Base-by-base conservation (phyloP, 2,888 invertebrate genomes). In the Galerucella nymphaeae region DNA sequence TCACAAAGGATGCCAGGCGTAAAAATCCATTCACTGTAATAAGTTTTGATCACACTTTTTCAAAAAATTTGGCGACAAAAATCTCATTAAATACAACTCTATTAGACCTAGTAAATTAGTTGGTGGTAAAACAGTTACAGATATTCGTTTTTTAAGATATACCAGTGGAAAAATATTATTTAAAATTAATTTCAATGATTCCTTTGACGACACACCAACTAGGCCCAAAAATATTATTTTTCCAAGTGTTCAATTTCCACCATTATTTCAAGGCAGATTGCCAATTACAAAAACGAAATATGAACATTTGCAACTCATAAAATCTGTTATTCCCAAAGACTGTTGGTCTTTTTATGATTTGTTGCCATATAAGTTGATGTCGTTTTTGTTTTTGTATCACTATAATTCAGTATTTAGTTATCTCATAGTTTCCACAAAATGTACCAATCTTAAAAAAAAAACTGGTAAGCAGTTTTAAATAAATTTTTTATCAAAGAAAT, bases 61-160 rank as follows among this genome's bases (percentile, higher is more conserved):
- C 23, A 30, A 38, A 70, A 72, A 55, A 23, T 72, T 38, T 58
- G 57, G 18, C 23, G 18, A 55, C 23, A 73, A 73, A 64, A 63
- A 45, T 64, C 41, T 70, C 13, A 50, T 73, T 13, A 73, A 73
- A 59, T 70, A 73, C 53, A 57, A 62, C 42, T 70, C 66, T 45
- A 72, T 70, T 45, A 42, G 73, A 18, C n/a, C n/a, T n/a, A n/a
- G n/a, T n/a, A n/a, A n/a, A n/a, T n/a, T n/a, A n/a, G n/a, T n/a
- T n/a, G n/a, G 63, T 64, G 59, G 62, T 61, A 16, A 66, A 20
- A 50, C 13, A 59, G 55, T 71, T 30, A 61, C 66, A 57, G 57
- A 59, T 48, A 71, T 66, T 48, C 71, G 23, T 2, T 1, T 23
- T 23, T 23, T 23, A 23, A 23, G 23, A 23, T 23, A 23, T 23